Evolutionary conservation across 2,113 vertebrate species (phyloP).

Genomic region (Setophaga coronata): DNA sequence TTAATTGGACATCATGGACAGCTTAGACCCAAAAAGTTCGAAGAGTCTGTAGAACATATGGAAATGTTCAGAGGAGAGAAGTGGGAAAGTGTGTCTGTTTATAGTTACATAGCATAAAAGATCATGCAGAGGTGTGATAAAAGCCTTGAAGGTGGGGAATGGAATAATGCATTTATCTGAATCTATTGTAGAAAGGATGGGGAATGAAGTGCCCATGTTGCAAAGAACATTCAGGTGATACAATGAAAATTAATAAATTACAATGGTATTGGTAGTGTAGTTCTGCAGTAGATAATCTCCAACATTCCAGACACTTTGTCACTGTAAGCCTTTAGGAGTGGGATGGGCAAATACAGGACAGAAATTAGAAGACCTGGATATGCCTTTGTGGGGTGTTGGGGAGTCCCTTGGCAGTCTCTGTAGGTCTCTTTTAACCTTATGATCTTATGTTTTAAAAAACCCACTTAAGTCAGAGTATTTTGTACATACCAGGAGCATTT

Average conservation of each 20-base stretch:
- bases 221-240: background rate
- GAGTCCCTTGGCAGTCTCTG: background rate
- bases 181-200: background rate
- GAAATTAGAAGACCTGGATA: background rate
- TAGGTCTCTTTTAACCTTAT: background rate
- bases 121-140: background rate
- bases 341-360: background rate
- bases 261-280: background rate
- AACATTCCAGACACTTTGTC: background rate
- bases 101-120: background rate
- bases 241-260: background rate
- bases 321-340: background rate
- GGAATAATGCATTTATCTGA: background rate
- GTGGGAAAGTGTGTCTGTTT: background rate
- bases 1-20: background rate
- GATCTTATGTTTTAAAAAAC: background rate
- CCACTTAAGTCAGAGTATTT: background rate
- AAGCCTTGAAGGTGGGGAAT: background rate
- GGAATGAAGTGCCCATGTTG: background rate
- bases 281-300: background rate
- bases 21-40: background rate
- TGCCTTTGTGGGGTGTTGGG: background rate
- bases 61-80: background rate
- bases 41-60: background rate
- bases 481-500: background rate